phyloP scores from a whole-genome alignment of 2,797 vertebrate genomes.

The Pangasius larnaudii region DNA sequence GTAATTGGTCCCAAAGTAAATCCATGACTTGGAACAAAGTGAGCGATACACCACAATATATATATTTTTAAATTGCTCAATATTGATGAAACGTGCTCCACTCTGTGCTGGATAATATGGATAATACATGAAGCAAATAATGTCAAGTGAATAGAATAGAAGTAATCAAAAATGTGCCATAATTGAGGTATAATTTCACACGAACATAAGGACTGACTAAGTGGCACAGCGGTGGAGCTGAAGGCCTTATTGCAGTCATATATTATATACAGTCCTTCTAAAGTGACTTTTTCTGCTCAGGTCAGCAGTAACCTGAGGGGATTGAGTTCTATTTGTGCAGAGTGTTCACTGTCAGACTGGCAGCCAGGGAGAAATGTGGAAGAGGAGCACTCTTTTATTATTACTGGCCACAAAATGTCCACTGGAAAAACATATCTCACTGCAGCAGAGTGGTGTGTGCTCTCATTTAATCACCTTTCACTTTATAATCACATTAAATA shows the following conservation, averaged over 20 bases:
- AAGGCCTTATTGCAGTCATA: not conserved
- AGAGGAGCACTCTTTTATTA: not conserved
- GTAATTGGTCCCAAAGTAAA: not conserved
- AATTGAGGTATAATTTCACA: not conserved
- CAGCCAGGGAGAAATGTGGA: constrained; percentile 30
- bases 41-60: not conserved
- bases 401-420: constrained; percentile 14
- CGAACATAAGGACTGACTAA: not conserved
- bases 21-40: not conserved
- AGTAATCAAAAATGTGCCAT: not conserved
- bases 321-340: constrained; percentile 32
- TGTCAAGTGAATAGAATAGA: not conserved
- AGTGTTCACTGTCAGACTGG: constrained; percentile 25
- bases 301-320: constrained; percentile 46
- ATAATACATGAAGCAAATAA: not conserved
- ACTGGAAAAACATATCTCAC: not conserved
- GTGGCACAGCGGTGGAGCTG: not conserved
- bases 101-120: not conserved
- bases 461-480: not conserved
- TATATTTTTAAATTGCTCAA: not conserved
- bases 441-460: not conserved
- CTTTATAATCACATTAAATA: not conserved
- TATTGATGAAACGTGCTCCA: not conserved
- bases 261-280: not conserved
- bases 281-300: constrained; percentile 34